phyloP scores from a whole-genome alignment of 2,797 vertebrate species.

The Pseudochirops cupreus region DNA sequence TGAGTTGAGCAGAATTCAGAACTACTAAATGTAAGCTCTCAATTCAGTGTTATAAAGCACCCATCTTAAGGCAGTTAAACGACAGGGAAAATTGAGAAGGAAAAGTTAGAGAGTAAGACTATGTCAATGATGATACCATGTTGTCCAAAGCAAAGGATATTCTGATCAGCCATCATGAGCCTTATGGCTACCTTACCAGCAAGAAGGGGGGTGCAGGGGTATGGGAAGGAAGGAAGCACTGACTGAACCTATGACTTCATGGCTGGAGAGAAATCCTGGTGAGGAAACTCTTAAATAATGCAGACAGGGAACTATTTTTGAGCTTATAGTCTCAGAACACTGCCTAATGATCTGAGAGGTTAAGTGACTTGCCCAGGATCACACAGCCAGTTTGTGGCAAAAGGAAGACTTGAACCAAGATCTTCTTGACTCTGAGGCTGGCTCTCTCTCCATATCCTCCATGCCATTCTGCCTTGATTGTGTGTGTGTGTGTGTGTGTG shows the following conservation, averaged over 20 bases:
- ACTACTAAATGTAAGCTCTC: neutral
- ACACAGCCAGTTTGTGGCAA: neutral
- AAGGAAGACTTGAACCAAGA: neutral
- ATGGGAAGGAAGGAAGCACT: neutral
- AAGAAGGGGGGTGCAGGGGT: neutral
- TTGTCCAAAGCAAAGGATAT: neutral
- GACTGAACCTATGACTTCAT: neutral
- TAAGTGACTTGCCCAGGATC: neutral
- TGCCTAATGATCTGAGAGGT: neutral
- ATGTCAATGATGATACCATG: neutral
- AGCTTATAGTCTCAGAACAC: neutral
- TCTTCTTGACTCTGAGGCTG: neutral
- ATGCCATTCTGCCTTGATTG: neutral
- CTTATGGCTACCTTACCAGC: neutral
- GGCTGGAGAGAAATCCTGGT: neutral
- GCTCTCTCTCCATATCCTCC: neutral
- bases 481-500: neutral
- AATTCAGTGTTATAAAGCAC: neutral
- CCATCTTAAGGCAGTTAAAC: neutral
- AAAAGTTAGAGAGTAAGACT: neutral
- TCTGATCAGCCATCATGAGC: neutral
- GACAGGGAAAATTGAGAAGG: neutral
- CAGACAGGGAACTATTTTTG: neutral
- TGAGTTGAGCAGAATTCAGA: neutral
- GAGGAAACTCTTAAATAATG: neutral